These are phyloP conservation scores for Entomyzon cyanotis DNA, from an alignment of 2,113 vertebrate genomes.

Conservation along the genomic window DNA sequence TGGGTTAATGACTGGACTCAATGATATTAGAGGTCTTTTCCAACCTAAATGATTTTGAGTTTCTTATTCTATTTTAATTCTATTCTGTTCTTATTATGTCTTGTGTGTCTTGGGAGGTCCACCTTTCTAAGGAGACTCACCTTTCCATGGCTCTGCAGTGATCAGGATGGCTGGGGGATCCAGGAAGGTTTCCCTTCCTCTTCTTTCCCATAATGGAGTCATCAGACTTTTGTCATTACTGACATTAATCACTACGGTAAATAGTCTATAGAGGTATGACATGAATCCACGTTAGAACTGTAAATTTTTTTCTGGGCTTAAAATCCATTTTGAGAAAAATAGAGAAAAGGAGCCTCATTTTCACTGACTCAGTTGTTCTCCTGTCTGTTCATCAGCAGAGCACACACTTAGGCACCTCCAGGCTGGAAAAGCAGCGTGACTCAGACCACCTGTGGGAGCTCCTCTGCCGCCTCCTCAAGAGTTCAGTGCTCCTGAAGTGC, in stretches of 20 bases:
- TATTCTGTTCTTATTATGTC: not conserved
- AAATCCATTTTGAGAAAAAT: not conserved
- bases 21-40: not conserved
- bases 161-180: not conserved
- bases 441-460: not conserved
- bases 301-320: not conserved
- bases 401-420: not conserved
- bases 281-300: not conserved
- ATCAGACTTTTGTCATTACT: not conserved
- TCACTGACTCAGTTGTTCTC: not conserved
- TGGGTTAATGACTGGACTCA: not conserved
- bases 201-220: not conserved
- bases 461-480: not conserved
- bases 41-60: not conserved
- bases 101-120: not conserved
- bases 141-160: not conserved
- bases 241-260: not conserved
- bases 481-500: not conserved
- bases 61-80: not conserved
- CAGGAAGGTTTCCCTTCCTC: not conserved
- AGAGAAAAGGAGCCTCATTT: not conserved
- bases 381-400: not conserved
- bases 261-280: not conserved
- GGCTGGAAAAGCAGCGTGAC: not conserved
- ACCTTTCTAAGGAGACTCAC: not conserved